phyloP scores from a whole-genome alignment of 2,797 vertebrate genomes.

The Chaetodon trifasciatus region DNA sequence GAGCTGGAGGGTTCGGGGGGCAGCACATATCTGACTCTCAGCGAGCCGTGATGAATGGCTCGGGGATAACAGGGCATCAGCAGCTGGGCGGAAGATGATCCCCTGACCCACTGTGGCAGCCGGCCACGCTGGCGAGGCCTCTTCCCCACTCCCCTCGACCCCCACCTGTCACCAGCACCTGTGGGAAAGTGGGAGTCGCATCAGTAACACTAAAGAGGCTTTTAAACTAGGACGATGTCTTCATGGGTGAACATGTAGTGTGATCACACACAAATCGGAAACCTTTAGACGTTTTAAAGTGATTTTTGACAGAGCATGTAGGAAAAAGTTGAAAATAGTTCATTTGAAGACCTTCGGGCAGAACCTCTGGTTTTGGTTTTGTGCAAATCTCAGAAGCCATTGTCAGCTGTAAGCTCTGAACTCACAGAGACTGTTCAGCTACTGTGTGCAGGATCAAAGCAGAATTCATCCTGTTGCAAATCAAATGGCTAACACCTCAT shows the following conservation, averaged over 20 bases:
- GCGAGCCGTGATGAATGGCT: slow-evolving; percentile 78
- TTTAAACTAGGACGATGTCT: slow-evolving; percentile 2
- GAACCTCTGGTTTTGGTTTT: neutral
- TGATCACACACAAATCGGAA: neutral
- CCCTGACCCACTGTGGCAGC: slow-evolving; percentile 53
- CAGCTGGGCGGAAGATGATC: slow-evolving; percentile 83
- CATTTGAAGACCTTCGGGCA: neutral
- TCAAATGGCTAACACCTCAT: neutral
- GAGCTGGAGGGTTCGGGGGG: slow-evolving; percentile 24
- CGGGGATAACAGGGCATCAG: slow-evolving; percentile 76
- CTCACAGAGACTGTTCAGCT: slow-evolving; percentile 29
- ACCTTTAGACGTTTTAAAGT: too few species aligned
- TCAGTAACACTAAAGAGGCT: slow-evolving; percentile 16
- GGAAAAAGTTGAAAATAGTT: neutral
- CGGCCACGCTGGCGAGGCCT: slow-evolving; percentile 42
- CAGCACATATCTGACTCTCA: slow-evolving; percentile 76
- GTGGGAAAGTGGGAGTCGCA: slow-evolving; percentile 62
- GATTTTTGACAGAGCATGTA: neutral
- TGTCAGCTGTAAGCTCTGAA: neutral
- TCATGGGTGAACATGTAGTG: neutral
- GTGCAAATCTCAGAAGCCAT: slow-evolving; percentile 5
- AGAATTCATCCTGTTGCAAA: slow-evolving; percentile 18
- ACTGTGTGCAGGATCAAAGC: slow-evolving; percentile 37
- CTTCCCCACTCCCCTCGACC: neutral
- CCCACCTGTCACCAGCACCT: slow-evolving; percentile 72